Evolutionary conservation across 1,140 invertebrate genomes (phyloP), one percentile per base, ranked within the genome.

Genomic region (Neodiprion virginianus): DNA sequence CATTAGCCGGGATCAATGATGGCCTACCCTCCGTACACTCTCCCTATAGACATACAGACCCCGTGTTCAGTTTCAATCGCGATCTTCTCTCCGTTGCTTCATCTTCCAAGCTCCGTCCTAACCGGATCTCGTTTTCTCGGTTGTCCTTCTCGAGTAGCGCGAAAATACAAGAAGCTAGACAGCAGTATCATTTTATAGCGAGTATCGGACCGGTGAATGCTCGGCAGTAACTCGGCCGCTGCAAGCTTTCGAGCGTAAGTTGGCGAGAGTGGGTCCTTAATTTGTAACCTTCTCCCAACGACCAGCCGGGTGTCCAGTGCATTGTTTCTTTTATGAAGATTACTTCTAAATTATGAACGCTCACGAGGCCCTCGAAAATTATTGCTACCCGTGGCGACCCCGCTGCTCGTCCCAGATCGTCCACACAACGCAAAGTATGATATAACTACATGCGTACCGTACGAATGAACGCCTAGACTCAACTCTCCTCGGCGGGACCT

Each of bases 241-340:
- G 28, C 28, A 40, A 5, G 2, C 5, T 40, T 40, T 40, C 28
- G 28, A 40, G 28, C 5, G 28, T 40, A 40, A 40, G 28, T 40
- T 40, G 28, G 28, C 28, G 2, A 40, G 5, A 40, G 28, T 40
- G 28, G 28, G 2, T 40, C 28, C 28, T 40, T 40, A 40, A 40
- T 40, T 40, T 40, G 28, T 40, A 40, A 40, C 28, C 28, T 40
- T 40, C 8, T 61, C 8, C 53, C 53, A 12, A 61, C 53, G n/a
- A 8, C 53, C 53, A 14, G 53, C 67, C 67, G 11, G 14, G 67
- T 69, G 40, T 11, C 21, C 67, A 69, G 21, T 69, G 40, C 40
- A 69, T 69, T 69, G 67, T 69, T 69, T 69, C 11, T 69, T 69
- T 69, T 23, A 69, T 69, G 9, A 69, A 69, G 67, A 69, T 69